Evolutionary conservation across 2,113 vertebrate genomes (phyloP).

Genomic region (Strix uralensis): DNA sequence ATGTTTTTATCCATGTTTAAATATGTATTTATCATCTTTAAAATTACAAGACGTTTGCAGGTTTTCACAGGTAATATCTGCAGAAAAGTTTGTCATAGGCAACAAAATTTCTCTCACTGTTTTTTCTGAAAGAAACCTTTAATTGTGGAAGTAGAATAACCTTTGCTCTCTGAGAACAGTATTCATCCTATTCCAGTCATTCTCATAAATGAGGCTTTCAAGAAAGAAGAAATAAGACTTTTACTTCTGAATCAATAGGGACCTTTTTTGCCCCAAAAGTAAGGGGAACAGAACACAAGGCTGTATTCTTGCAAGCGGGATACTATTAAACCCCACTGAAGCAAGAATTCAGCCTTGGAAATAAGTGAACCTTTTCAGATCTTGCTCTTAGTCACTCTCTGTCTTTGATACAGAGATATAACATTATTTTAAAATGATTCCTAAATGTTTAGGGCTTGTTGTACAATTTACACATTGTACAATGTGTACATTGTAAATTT

Average conservation of each 20-base stretch:
- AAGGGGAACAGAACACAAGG: conserved; percentile 17
- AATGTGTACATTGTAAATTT: background rate
- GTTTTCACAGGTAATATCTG: background rate
- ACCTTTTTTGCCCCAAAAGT: conserved; percentile 9
- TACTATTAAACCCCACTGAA: conserved; percentile 12
- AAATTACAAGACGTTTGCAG: background rate
- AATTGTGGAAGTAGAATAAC: background rate
- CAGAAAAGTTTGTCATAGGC: background rate
- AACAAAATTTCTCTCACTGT: background rate
- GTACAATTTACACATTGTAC: background rate
- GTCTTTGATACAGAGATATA: conserved; percentile 23
- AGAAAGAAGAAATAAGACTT: conserved; percentile 20
- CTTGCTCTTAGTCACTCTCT: background rate
- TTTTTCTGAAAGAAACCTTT: background rate
- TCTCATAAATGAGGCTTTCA: conserved; percentile 14
- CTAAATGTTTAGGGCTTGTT: background rate
- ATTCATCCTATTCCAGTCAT: background rate
- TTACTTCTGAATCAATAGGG: background rate
- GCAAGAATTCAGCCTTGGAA: conserved; percentile 32
- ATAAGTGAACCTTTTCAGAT: conserved; percentile 42
- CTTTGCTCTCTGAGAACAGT: conserved; percentile 17
- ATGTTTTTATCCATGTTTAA: accelerated
- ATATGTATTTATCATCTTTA: background rate
- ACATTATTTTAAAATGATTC: conserved; percentile 33
- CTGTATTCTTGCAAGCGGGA: conserved; percentile 21